Evolutionary conservation across 2,797 vertebrate genomes (phyloP).

Genomic region (Anabas testudineus): DNA sequence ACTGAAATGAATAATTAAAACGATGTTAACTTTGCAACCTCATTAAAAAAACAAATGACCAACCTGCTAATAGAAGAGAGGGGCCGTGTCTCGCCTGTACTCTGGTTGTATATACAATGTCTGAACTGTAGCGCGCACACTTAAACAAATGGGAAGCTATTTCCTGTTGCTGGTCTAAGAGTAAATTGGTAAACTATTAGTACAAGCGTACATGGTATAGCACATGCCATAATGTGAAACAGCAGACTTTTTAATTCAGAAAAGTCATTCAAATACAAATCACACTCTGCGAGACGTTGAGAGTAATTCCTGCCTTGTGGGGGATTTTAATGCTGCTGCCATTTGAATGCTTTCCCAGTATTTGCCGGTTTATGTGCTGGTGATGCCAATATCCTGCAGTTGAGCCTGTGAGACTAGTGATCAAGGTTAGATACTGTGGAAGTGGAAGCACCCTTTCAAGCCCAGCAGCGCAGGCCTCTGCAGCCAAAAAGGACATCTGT

Average conservation of each 20-base stretch:
- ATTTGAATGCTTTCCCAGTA: conserved; percentile 23
- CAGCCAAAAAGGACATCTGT: conserved; percentile 30
- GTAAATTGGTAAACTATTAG: neutral
- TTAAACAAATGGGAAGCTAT: neutral
- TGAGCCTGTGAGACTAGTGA: conserved; percentile 8
- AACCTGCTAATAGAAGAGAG: conserved; percentile 6
- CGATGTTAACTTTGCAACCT: conserved; percentile 45
- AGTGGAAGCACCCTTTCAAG: conserved; percentile 8
- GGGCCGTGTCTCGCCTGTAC: neutral
- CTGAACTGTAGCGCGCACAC: neutral
- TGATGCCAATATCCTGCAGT: conserved; percentile 26
- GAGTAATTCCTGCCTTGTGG: neutral
- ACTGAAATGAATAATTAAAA: conserved; percentile 58
- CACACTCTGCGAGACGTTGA: conserved; percentile 12
- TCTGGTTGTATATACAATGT: too few relatives aligned
- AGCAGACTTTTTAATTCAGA: neutral
- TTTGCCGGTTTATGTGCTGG: conserved; percentile 10
- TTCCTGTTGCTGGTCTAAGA: neutral
- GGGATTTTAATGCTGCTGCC: conserved; percentile 7
- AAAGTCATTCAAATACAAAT: conserved; percentile 20
- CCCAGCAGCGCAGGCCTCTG: conserved; percentile 16
- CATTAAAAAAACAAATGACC: conserved; percentile 57
- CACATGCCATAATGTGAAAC: neutral
- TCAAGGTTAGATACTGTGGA: conserved; percentile 6
- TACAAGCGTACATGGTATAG: neutral